Percentiles rank a stretch among this genome's conserved stretches.
phyloP scores from a whole-genome alignment of 2,113 vertebrate species.

The Trochalopteron elliotii region DNA sequence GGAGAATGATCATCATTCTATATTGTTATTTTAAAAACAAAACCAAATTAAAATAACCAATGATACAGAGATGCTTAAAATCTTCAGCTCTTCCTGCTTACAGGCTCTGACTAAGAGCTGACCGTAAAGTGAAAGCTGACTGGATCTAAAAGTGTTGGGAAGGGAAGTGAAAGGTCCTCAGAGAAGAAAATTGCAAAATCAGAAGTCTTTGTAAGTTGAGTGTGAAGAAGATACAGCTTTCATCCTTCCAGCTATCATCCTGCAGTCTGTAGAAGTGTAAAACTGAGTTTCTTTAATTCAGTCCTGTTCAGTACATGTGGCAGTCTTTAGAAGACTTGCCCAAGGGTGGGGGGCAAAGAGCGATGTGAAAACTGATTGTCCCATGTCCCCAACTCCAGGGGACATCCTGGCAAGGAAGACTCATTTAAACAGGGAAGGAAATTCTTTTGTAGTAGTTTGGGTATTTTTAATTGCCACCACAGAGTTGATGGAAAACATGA shows the following conservation, averaged over 20 bases:
- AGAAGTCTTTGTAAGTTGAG: background rate
- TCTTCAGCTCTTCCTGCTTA: background rate
- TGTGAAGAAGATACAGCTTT: background rate
- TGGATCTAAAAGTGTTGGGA: background rate
- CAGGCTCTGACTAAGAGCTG: background rate
- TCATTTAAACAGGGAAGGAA: background rate
- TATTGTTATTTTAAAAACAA: background rate
- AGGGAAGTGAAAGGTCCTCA: background rate
- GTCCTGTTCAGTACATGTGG: background rate
- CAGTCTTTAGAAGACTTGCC: background rate
- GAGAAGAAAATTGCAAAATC: background rate
- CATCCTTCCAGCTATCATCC: background rate
- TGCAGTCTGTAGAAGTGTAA: background rate
- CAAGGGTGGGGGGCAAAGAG: background rate
- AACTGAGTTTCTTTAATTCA: background rate
- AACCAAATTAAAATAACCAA: background rate
- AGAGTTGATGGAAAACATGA: background rate
- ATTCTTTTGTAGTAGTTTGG: background rate
- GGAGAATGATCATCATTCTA: background rate
- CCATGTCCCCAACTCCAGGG: background rate
- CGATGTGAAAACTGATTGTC: fast-evolving
- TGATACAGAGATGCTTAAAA: background rate
- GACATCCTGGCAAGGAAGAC: background rate
- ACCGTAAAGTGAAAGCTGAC: background rate
- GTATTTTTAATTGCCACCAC: background rate